phyloP scores from a whole-genome alignment of 2,797 vertebrate genomes.

The Halcyon smyrnensis region DNA sequence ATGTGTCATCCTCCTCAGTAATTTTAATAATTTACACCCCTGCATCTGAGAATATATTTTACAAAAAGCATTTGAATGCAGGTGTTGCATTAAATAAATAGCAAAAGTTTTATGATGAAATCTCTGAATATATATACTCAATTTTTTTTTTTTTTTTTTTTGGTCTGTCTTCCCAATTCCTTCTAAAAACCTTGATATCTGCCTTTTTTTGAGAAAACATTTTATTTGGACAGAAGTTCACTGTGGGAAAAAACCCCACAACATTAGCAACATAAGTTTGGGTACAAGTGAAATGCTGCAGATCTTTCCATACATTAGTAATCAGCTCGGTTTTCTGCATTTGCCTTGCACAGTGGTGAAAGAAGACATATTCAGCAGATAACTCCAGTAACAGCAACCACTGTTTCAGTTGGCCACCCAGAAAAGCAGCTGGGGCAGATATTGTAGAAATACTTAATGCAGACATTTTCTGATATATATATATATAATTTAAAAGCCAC shows the following conservation, averaged over 20 bases:
- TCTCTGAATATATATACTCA: not conserved
- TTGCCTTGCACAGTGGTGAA: not conserved
- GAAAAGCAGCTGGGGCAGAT: not conserved
- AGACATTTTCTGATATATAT: not conserved
- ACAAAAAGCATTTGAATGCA: not conserved
- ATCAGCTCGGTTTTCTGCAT: not conserved
- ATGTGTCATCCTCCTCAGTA: not conserved
- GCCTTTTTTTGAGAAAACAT: not conserved
- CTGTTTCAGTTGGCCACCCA: rapidly evolving
- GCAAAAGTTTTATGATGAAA: not conserved
- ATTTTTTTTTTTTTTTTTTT: not conserved
- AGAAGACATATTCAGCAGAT: not conserved
- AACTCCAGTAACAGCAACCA: not conserved
- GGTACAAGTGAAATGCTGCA: not conserved
- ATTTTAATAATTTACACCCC: not conserved
- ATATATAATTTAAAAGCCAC: not conserved
- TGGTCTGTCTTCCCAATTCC: not conserved
- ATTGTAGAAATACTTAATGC: not conserved
- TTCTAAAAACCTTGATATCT: not conserved
- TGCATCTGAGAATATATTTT: not conserved
- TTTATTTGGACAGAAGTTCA: not conserved
- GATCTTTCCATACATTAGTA: not conserved
- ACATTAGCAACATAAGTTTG: not conserved
- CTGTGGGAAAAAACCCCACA: not conserved
- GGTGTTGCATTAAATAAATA: not conserved